Evolutionary conservation across 2,888 invertebrate genomes (phyloP), one percentile per base, ranked within the genome.

Genomic region (Leptopilina drosophilae): DNA sequence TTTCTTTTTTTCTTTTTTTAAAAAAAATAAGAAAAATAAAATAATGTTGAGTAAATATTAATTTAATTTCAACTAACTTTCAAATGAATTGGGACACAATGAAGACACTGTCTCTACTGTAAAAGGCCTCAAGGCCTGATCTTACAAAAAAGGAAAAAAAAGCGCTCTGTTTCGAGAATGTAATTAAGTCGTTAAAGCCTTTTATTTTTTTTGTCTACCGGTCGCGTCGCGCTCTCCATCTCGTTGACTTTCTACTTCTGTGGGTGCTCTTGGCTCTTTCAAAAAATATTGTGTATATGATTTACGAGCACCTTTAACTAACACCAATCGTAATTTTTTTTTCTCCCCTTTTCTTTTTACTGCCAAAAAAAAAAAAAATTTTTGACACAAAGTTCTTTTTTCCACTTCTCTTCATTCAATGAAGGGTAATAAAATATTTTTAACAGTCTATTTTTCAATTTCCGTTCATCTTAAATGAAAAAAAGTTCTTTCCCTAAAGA

Each of bases 161-260:
- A 49, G 49, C 53, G 33, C 56, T 26, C 56, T 73, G 56, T 73
- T 73, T 73, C 33, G 53, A 53, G 56, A 56, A 56, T 73, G 73
- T 56, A 73, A 73, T 73, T 73, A 73, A 73, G 73, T 56, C 33
- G 73, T 73, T 73, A 73, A 73, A 12, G n/a, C 26, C 11, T 56
- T 40, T 56, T 56, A 40, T 56, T 73, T 53, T 73, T 53, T 73
- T 73, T 73, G 73, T 73, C 40, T 33, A 73, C 73, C 56, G 56
- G 73, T 73, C 64, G 14, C 49, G 62, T 62, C 20, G 15, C 9
- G 64, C 33, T 64, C 26, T 64, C 9, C 14, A 12, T 33, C 6
- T 33, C 2, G 33, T 26, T 73, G 33, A 73, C 73, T 73, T 73
- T 73, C 73, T 73, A 73, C 73, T 14, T 40, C 33, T 56, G 26